Evolutionary conservation across 2,113 vertebrate species (phyloP), one percentile per base, ranked within the genome.

Genomic region (Eulemur rufifrons): DNA sequence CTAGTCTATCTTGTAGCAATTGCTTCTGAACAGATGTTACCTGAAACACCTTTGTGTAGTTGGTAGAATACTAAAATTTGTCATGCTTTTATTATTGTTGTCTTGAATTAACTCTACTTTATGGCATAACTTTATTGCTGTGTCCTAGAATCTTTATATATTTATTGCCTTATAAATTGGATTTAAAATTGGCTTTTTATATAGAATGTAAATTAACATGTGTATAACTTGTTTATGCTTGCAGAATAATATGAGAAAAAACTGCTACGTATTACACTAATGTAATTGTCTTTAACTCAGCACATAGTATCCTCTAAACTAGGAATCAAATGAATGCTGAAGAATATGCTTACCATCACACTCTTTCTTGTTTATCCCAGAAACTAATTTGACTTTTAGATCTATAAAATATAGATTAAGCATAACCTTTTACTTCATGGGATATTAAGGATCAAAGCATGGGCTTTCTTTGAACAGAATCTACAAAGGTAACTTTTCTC

Each of bases 31-130:
- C 98, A 98, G 98, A 98, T 99, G 98, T 98, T 99, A 97, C 98
- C 97, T 98, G 96, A 98, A 98, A 64, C 95, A 96, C 97, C 98
- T 98, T 98, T 98, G 91, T 82, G 95, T 82, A 94, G 97, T 97
- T 98, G 97, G 97, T 98, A 94, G 97, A 98, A 98, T 86, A 97
- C 95, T 98, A 96, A 97, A 98, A 98, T 98, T 98, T 98, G 95
- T 98, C 97, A 98, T 97, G 98, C 97, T 98, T 98, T 98, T 98
- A 98, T 98, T 98, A 98, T 98, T 98, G 98, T 98, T 98, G 98
- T 96, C 96, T 97, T 96, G 93, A 98, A 98, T 98, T 98, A 98
- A 98, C 81, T 97, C 93, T 98, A 94, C 91, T 98, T 98, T 98
- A 98, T 98, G 96, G 97, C 96, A 96, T 92, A 97, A 98, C 97